Evolutionary conservation across 2,888 invertebrate species (phyloP).

Genomic region (Epicampocera succincta): DNA sequence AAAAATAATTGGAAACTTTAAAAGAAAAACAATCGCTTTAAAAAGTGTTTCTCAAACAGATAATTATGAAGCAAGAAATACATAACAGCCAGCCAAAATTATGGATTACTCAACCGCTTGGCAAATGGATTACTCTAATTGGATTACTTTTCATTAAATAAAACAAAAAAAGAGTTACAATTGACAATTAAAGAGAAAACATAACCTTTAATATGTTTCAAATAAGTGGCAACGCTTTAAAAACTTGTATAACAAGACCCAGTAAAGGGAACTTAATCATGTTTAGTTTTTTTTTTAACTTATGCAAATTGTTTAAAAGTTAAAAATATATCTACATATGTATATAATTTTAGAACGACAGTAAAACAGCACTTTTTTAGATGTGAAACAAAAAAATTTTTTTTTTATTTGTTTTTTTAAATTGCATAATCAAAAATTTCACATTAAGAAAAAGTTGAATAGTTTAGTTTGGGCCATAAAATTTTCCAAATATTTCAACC

Average conservation of each 20-base stretch:
- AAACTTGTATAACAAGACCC: conserved; percentile 45
- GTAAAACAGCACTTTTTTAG: background rate
- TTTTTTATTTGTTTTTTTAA: too few species aligned
- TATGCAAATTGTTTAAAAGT: background rate
- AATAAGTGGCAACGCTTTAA: conserved; percentile 10
- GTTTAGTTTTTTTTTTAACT: background rate
- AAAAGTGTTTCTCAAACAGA: conserved; percentile 33
- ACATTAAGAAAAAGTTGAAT: background rate
- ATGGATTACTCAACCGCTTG: conserved; percentile 67
- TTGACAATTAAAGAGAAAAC: conserved; percentile 9
- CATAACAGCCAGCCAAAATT: conserved; percentile 44
- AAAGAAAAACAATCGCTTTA: conserved; percentile 31
- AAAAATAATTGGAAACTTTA: conserved; percentile 3
- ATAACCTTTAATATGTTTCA: conserved; percentile 47
- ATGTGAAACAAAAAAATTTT: background rate
- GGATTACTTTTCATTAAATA: conserved; percentile 49
- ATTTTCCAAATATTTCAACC: background rate
- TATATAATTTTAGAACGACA: background rate
- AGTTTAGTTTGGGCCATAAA: too few species aligned
- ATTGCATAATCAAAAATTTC: background rate
- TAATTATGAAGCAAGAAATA: conserved; percentile 13
- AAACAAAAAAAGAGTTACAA: conserved; percentile 1
- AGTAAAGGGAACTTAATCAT: background rate
- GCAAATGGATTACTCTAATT: conserved; percentile 67
- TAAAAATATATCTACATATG: background rate